Conservation (phyloP, 1,140 invertebrate genomes). For the Mya arenaria region DNA sequence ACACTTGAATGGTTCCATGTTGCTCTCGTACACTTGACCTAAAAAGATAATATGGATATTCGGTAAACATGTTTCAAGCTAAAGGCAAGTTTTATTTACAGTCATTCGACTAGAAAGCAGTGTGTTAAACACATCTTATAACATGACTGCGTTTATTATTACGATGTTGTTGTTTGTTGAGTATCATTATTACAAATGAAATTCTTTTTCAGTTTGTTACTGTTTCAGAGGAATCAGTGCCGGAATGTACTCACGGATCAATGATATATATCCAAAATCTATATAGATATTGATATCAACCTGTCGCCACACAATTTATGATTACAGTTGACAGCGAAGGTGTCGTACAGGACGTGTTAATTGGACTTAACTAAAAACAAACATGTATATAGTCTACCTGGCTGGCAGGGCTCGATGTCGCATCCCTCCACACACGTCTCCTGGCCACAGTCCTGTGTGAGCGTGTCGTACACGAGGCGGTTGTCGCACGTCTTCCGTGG, state of each 20-base stretch:
- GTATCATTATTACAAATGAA: too few relatives aligned
- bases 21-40: slow-evolving; percentile 88
- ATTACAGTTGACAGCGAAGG: too few relatives aligned
- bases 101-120: neutral
- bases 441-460: slow-evolving; percentile 85
- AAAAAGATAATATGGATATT: too few relatives aligned
- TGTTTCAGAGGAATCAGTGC: too few relatives aligned
- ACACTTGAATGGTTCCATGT: slow-evolving; percentile 86
- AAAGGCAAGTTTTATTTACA: neutral
- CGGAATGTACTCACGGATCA: too few relatives aligned
- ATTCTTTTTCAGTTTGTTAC: too few relatives aligned
- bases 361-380: neutral
- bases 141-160: neutral
- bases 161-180: too few relatives aligned
- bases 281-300: too few relatives aligned
- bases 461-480: slow-evolving; percentile 83
- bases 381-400: slow-evolving; percentile 55
- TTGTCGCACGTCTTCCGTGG: slow-evolving; percentile 92
- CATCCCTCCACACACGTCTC: slow-evolving; percentile 84
- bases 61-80: too few relatives aligned
- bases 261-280: too few relatives aligned
- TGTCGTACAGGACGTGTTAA: too few relatives aligned
- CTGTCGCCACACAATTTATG: too few relatives aligned
- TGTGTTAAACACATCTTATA: neutral
- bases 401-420: slow-evolving; percentile 87